phyloP scores from a whole-genome alignment of 2,888 invertebrate genomes.

The Orthosia gothica region DNA sequence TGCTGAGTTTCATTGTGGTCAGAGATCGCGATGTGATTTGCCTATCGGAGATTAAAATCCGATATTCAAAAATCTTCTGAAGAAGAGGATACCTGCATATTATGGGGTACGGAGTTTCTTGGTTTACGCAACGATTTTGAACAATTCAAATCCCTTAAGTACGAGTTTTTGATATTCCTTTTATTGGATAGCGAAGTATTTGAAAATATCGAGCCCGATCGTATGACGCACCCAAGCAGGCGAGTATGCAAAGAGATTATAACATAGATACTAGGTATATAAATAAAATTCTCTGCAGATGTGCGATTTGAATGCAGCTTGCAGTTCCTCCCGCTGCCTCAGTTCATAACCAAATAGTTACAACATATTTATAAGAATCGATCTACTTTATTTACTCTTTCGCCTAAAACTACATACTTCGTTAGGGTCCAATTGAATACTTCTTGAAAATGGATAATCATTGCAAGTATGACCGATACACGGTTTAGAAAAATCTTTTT shows the following conservation, averaged over 20 bases:
- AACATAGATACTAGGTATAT: neutral
- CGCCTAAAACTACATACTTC: constrained; percentile 11
- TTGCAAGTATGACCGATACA: neutral
- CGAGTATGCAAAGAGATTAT: constrained; percentile 27
- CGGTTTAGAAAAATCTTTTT: too few relatives aligned
- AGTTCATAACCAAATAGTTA: constrained; percentile 26
- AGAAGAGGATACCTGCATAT: too few relatives aligned
- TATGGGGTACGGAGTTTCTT: neutral
- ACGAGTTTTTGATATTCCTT: neutral
- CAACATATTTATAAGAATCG: constrained; percentile 34
- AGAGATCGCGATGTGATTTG: neutral
- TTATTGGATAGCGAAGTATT: neutral
- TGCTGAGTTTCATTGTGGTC: neutral
- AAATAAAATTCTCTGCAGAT: constrained; percentile 21
- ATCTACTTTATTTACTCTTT: constrained; percentile 13
- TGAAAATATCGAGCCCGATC: neutral
- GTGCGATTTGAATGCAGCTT: constrained; percentile 50
- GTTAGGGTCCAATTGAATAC: constrained; percentile 11
- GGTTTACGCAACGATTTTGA: neutral
- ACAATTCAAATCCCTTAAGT: neutral
- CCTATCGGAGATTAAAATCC: neutral
- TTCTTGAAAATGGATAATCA: constrained; percentile 7
- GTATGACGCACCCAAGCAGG: neutral
- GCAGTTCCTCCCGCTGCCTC: constrained; percentile 7
- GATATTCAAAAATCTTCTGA: too few relatives aligned